Percentiles rank a stretch among this genome's conserved stretches.
Conservation (phyloP, 2,888 invertebrate genomes). For the Prosapia bicincta region DNA sequence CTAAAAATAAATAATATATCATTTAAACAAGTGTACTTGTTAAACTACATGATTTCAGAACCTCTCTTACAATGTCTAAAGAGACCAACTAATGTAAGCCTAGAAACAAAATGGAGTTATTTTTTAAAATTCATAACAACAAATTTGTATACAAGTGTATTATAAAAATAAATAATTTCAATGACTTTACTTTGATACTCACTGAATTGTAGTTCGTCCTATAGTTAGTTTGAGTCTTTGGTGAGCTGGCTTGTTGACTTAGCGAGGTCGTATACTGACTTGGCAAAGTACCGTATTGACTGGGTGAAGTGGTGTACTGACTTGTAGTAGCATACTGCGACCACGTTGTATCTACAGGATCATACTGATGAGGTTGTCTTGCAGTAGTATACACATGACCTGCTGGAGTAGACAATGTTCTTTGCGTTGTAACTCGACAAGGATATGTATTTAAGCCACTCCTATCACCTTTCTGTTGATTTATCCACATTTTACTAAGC, state of each 20-base stretch:
- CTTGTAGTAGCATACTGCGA: conserved; percentile 9
- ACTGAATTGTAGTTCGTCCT: conserved; percentile 3
- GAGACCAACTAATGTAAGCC: no score
- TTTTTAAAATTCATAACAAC: no score
- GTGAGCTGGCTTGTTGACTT: no score
- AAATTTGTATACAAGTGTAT: no score
- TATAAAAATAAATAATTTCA: no score
- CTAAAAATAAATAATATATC: no score
- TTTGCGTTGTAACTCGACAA: neutral
- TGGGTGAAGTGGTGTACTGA: conserved; percentile 21
- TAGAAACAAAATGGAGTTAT: no score
- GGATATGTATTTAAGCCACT: neutral
- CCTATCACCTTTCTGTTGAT: conserved; percentile 6
- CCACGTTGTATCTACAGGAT: conserved; percentile 26
- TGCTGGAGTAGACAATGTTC: neutral
- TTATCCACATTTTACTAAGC: conserved; percentile 21
- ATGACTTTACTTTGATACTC: no score
- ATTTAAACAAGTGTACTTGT: no score
- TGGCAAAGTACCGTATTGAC: neutral
- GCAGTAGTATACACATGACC: neutral
- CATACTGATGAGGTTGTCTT: conserved; percentile 19
- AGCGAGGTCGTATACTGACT: no score
- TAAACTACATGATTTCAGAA: no score
- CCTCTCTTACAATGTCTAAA: no score
- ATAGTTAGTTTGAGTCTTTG: neutral